Evolutionary conservation across 2,888 invertebrate genomes (phyloP), one percentile per base, ranked within the genome.

Genomic region (Hypomecis atomaria): DNA sequence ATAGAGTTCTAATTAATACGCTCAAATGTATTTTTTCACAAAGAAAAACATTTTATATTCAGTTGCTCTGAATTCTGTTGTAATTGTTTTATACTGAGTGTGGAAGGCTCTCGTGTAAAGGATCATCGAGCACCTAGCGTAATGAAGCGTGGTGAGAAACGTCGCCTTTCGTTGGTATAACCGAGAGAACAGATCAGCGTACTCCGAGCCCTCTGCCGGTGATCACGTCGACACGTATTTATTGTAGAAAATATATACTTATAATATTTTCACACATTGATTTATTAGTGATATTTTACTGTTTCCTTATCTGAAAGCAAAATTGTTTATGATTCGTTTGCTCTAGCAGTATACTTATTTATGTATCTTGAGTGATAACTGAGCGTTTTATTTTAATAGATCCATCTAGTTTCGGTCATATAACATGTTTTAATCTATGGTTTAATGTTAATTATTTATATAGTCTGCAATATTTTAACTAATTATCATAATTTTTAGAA

Each of bases 391-490:
- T 81, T 81, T 80, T 72, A 73, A 69, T 78, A 78, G 78, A 74
- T 77, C 74, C 75, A 71, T 74, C 71, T 77, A 71, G 67, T 74
- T 83, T 80, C 76, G 71, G 76, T 81, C 76, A 67, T 79, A 71
- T 78, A 76, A 59, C 63, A 62, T 66, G 57, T 83, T 81, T 50
- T 9, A 50, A 23, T 50, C 11, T 50, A 50, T 50, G 37, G 13
- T 50, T 50, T 78, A 81, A 82, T 80, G 75, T 83, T 81, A 77
- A 73, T 82, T 81, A 78, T 70, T 61, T 76, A 74, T 76, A 79
- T 83, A 81, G 77, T 79, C 80, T 81, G 84, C 86, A 85, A 88
- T 89, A 85, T 82, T 84, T 78, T 81, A 81, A 77, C 71, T 72
- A 78, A 82, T 81, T 80, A 84, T 82, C 73, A 76, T 81, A 76